Percentiles rank a stretch among this genome's conserved stretches.
phyloP scores from a whole-genome alignment of 2,888 invertebrate genomes.

The Drosophila aldrichi region DNA sequence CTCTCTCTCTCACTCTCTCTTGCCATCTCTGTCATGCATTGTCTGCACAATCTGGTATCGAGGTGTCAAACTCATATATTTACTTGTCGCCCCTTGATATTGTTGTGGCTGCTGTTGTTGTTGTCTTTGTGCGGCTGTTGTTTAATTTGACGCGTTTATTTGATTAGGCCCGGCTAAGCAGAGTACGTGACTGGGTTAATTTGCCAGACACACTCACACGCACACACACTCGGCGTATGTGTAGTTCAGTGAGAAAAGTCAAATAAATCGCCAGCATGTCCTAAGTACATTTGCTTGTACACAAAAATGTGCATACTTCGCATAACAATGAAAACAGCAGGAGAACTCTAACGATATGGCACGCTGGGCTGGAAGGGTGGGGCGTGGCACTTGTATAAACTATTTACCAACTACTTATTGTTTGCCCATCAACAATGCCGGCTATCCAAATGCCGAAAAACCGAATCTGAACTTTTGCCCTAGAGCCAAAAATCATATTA shows the following conservation, averaged over 20 bases:
- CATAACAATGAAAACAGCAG: constrained; percentile 69
- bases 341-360: constrained; percentile 2
- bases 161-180: constrained; percentile 76
- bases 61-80: constrained; percentile 74
- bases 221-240: constrained; percentile 13
- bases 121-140: constrained; percentile 53
- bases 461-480: neutral
- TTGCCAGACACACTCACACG: constrained; percentile 38
- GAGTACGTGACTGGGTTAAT: constrained; percentile 76
- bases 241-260: constrained; percentile 50
- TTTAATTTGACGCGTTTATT: constrained; percentile 79
- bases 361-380: neutral
- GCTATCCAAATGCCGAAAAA: neutral
- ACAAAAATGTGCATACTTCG: constrained; percentile 69
- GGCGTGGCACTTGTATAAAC: constrained; percentile 45
- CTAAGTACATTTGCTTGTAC: constrained; percentile 58
- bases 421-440: constrained; percentile 42
- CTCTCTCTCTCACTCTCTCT: neutral
- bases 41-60: constrained; percentile 45
- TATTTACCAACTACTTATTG: constrained; percentile 61
- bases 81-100: constrained; percentile 57
- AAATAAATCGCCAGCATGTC: constrained; percentile 77
- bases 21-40: constrained; percentile 15
- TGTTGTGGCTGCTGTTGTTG: constrained; percentile 52
- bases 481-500: neutral